Percentiles rank a stretch among this genome's conserved stretches.
Conservation (phyloP, 64 coral and sea anemone species). For the Montipora efflorescens region DNA sequence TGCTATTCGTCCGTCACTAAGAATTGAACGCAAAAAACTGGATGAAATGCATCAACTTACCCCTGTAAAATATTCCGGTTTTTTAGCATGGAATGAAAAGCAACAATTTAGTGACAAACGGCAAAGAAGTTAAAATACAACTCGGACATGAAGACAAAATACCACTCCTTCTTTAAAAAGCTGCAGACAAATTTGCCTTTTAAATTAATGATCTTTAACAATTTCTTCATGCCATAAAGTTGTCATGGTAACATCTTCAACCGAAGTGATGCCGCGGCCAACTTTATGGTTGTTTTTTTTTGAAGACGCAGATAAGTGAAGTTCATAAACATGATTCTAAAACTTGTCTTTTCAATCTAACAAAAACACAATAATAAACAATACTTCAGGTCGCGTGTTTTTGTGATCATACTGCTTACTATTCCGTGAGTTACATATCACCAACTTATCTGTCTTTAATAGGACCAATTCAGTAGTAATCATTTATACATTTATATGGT, state of each 20-base stretch:
- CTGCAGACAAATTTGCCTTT: background rate
- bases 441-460: no score
- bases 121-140: background rate
- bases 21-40: no score
- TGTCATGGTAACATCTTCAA: background rate
- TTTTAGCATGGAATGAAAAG: background rate
- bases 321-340: background rate
- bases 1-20: no score
- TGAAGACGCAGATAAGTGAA: no score
- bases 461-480: no score
- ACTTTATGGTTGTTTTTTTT: background rate
- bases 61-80: no score
- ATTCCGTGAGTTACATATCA: background rate
- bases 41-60: background rate
- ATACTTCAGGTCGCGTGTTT: background rate
- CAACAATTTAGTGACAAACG: background rate
- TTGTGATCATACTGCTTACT: background rate
- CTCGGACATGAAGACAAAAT: background rate
- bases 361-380: background rate
- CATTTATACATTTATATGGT: no score
- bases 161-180: background rate
- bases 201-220: background rate
- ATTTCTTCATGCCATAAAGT: background rate
- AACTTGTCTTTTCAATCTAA: background rate
- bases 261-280: background rate